A percentile compares a stretch with the other conserved stretches of the same genome.
Conservation (phyloP, 2,113 vertebrate genomes). For the Passer domesticus region DNA sequence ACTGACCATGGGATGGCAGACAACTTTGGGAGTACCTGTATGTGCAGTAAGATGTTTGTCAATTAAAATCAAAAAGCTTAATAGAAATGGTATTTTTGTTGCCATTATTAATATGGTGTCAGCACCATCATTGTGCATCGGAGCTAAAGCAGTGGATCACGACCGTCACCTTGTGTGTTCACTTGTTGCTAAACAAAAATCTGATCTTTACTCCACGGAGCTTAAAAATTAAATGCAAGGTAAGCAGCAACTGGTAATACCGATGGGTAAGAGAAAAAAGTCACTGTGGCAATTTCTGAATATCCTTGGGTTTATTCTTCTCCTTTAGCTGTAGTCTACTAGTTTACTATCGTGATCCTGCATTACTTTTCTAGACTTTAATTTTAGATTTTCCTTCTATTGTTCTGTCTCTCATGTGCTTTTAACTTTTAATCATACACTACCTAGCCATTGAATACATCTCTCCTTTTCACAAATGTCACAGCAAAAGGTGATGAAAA, state of each 20-base stretch:
- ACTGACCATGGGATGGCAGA: background rate
- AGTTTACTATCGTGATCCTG: background rate
- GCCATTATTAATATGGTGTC: background rate
- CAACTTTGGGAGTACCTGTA: background rate
- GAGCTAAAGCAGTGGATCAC: background rate
- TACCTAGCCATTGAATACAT: background rate
- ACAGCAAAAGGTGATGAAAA: background rate
- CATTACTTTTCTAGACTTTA: background rate
- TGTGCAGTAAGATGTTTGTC: background rate
- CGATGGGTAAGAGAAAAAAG: background rate
- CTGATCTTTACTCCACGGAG: background rate
- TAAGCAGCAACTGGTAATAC: background rate
- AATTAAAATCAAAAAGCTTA: background rate
- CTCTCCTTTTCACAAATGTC: constrained; percentile 4
- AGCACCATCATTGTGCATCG: background rate
- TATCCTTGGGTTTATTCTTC: background rate
- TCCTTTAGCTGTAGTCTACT: background rate
- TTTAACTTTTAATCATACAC: background rate
- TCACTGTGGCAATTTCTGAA: background rate
- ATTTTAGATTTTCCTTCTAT: background rate
- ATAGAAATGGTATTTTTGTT: background rate
- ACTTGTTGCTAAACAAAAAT: background rate
- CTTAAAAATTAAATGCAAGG: background rate
- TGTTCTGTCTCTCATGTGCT: background rate
- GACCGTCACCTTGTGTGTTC: background rate